Evolutionary conservation across 2,113 vertebrate species (phyloP).

Genomic region (Tetrax tetrax): DNA sequence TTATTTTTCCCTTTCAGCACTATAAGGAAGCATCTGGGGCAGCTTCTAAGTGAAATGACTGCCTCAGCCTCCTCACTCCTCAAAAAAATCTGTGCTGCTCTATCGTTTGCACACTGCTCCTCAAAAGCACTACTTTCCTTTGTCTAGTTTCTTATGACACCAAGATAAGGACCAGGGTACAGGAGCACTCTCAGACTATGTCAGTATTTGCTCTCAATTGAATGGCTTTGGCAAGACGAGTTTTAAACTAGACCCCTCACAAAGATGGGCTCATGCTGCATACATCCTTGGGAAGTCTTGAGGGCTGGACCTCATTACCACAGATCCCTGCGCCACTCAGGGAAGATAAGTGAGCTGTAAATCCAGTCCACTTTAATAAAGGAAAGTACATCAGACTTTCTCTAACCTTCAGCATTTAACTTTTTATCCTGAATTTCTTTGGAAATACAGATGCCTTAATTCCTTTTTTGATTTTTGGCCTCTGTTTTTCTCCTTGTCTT

Average conservation of each 20-base stretch:
- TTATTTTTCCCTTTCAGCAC: neutral
- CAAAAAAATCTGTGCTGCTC: neutral
- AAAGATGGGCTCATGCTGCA: fast-evolving
- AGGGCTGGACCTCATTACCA: neutral
- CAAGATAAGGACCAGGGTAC: neutral
- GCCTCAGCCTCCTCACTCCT: fast-evolving
- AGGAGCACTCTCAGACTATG: neutral
- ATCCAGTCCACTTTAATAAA: neutral
- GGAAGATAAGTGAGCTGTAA: neutral
- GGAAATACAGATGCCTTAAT: neutral
- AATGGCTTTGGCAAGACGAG: neutral
- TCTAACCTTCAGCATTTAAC: neutral
- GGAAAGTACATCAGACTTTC: neutral
- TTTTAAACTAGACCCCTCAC: neutral
- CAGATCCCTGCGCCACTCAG: fast-evolving
- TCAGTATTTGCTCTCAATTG: neutral
- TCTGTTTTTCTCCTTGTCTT: neutral
- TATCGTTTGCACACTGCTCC: fast-evolving
- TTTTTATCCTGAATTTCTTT: neutral
- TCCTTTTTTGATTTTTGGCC: neutral
- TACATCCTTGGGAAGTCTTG: neutral
- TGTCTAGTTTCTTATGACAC: neutral
- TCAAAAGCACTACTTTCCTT: neutral
- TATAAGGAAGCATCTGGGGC: neutral
- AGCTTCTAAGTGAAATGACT: neutral